phyloP scores from a whole-genome alignment of 2,113 vertebrate species.

The Vidua macroura region DNA sequence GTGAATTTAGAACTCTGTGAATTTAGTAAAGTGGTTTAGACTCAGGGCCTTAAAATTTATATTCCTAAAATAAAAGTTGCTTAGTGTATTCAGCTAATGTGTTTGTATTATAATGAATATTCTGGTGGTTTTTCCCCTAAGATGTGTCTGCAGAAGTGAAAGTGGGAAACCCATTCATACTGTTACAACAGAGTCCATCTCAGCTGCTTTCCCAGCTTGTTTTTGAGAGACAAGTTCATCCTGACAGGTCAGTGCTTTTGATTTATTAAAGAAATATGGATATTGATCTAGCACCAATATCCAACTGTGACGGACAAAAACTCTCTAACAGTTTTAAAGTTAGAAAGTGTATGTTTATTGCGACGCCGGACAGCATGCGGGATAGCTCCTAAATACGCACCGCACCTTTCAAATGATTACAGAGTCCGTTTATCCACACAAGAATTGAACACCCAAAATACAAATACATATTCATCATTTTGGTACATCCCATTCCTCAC shows the following conservation, averaged over 20 bases:
- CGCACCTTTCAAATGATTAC: too few species aligned
- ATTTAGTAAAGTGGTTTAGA: not conserved
- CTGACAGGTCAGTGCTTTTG: constrained; percentile 82
- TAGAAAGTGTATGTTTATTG: too few species aligned
- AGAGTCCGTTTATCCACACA: too few species aligned
- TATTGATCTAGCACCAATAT: too few species aligned
- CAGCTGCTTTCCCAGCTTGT: constrained; percentile 89
- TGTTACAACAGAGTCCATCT: constrained; percentile 87
- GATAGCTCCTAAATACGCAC: too few species aligned
- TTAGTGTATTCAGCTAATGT: not conserved
- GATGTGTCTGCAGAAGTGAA: constrained; percentile 80
- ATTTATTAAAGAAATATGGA: too few species aligned
- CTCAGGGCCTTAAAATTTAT: not conserved
- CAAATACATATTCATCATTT: too few species aligned
- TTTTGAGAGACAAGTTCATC: constrained; percentile 91
- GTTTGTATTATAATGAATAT: not conserved
- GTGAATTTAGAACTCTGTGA: not conserved
- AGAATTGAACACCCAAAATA: too few species aligned
- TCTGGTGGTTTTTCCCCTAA: constrained; percentile 44
- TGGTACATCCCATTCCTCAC: too few species aligned
- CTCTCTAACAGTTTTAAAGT: too few species aligned
- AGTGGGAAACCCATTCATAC: constrained; percentile 91
- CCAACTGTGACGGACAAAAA: too few species aligned
- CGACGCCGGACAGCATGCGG: too few species aligned
- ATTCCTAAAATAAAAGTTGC: not conserved